Evolutionary conservation across 2,888 invertebrate species (phyloP), one percentile per base, ranked within the genome.

Genomic region (Syrphus vitripennis): DNA sequence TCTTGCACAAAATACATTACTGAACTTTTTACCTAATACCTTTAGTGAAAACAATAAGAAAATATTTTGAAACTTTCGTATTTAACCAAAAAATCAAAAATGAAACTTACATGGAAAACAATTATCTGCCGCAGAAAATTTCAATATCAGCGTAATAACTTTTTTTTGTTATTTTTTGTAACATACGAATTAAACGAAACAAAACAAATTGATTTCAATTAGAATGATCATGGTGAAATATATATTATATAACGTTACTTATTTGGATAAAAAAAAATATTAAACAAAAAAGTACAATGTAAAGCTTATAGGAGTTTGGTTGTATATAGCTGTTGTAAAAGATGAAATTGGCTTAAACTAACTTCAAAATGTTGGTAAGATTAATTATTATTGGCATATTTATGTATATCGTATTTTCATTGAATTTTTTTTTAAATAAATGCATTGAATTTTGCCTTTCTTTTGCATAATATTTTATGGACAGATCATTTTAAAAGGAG

Each of bases 51-150:
- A 31, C 10, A 45, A 61, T 26, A 63, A 31, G 4, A 50, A 53
- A 63, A 71, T 26, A 42, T 29, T 72, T 59, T 24, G 21, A 63
- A 69, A 72, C 53, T 65, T 76, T n/a, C 53, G 24, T 53, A 57
- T 37, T 34, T 65, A 65, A 76, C 53, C 45, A 67, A 69, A 72
- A 82, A 74, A 59, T 82, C 57, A 78, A 72, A 84, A 87, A 76
- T 87, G 88, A 89, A 91, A 92, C 92, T 92, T 92, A 92, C 92
- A 90, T 92, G 92, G 92, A 90, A 92, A 92, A 90, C 92, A 92
- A 91, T 92, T 92, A 89, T 92, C 92, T 88, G 92, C 91, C 89
- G 89, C 89, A 88, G 90, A 90, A 89, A 90, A 89, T 89, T 92
- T 92, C 88, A 90, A 89, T 88, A 91, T 90, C 90, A 92, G 90